Percentiles rank a stretch among this genome's conserved stretches.
These are phyloP conservation scores for Centrocercus urophasianus DNA, from an alignment of 2,113 vertebrate genomes.

Conservation along the genomic window DNA sequence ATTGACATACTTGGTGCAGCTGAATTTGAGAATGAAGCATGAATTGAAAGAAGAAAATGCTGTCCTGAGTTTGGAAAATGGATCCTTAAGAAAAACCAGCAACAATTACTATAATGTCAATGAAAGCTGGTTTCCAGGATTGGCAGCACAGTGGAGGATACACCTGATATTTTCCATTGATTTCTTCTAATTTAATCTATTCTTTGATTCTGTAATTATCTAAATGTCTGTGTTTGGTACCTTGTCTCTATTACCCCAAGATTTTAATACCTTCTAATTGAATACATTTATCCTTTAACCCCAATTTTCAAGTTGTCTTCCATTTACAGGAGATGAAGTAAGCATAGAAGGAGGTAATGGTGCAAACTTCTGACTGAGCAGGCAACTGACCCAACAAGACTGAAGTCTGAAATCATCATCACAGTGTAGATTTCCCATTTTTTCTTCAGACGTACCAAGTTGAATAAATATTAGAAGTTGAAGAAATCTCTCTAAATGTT, in stretches of 20 bases:
- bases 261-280: neutral
- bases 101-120: neutral
- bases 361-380: neutral
- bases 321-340: neutral
- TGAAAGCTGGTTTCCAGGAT: rapidly evolving
- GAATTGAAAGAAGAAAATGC: neutral
- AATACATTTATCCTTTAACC: neutral
- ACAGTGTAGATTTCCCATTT: neutral
- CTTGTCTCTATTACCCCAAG: neutral
- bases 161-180: neutral
- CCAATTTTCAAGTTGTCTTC: neutral
- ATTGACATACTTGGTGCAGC: neutral
- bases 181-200: neutral
- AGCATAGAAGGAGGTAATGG: neutral
- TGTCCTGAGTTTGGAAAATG: neutral
- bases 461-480: neutral
- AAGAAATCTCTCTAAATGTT: neutral
- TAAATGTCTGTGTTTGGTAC: neutral
- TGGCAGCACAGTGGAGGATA: neutral
- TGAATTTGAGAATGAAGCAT: neutral
- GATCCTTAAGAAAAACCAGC: rapidly evolving
- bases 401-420: neutral
- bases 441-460: neutral
- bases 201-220: neutral
- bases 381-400: neutral